Conservation (phyloP, 2,797 vertebrate genomes). For the Parotocinclus haroldoi region DNA sequence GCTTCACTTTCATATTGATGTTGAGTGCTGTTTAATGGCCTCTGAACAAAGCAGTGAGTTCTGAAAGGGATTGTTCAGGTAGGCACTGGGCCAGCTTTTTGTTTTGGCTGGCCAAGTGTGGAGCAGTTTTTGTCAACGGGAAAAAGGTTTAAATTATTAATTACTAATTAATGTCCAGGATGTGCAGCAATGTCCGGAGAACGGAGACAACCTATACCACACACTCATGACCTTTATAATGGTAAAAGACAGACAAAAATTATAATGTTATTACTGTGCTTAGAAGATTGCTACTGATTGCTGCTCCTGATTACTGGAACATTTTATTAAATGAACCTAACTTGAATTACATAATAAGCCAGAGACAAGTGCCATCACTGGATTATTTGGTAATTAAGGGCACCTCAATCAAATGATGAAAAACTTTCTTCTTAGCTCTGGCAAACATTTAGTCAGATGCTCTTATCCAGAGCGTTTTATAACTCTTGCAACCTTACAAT, state of each 20-base stretch:
- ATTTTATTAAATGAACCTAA: neutral
- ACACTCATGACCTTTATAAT: conserved; percentile 64
- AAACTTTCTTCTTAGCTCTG: no score
- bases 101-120: conserved; percentile 40
- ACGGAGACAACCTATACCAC: conserved; percentile 61
- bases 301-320: conserved; percentile 8
- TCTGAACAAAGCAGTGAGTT: conserved; percentile 2
- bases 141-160: no score
- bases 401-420: conserved; percentile 3
- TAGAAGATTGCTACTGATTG: neutral
- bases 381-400: conserved; percentile 6
- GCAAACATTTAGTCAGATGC: no score
- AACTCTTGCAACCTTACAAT: no score
- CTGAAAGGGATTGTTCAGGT: neutral
- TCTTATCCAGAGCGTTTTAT: no score
- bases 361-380: neutral
- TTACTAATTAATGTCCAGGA: no score
- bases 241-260: conserved; percentile 22
- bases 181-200: no score
- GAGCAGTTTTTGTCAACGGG: conserved; percentile 19
- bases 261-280: neutral
- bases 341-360: neutral
- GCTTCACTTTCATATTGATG: neutral
- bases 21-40: conserved; percentile 5
- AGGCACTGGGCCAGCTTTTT: conserved; percentile 19